phyloP scores from a whole-genome alignment of 2,113 vertebrate genomes.

The Agelaius phoeniceus region DNA sequence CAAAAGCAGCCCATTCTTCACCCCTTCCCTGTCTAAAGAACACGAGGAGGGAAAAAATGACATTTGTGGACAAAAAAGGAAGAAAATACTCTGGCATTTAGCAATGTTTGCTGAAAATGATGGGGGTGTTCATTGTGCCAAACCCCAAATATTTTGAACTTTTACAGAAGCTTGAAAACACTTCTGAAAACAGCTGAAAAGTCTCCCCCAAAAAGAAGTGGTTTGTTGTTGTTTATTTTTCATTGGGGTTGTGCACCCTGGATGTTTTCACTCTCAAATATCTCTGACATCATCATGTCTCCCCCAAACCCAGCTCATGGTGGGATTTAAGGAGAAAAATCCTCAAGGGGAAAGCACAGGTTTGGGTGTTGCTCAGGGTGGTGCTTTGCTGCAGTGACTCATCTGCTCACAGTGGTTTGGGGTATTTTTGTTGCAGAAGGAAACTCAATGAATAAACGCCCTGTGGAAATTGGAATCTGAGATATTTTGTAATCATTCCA shows the following conservation, averaged over 20 bases:
- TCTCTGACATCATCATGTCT: neutral
- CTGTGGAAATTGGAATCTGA: neutral
- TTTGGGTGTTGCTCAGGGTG: neutral
- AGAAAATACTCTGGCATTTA: neutral
- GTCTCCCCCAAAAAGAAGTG: neutral
- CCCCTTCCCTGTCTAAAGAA: neutral
- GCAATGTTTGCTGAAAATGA: neutral
- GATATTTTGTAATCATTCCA: neutral
- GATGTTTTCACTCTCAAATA: neutral
- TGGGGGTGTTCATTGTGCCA: neutral
- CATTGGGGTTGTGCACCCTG: neutral
- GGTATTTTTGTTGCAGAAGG: neutral
- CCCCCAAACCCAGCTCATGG: neutral
- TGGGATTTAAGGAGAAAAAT: neutral
- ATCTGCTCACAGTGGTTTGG: neutral
- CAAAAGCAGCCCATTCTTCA: neutral
- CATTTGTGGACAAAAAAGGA: neutral
- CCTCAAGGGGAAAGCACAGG: neutral
- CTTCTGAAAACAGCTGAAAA: neutral
- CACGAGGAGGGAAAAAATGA: neutral
- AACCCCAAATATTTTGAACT: slow-evolving; percentile 19
- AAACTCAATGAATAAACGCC: neutral
- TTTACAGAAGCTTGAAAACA: neutral
- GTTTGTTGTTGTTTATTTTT: neutral
- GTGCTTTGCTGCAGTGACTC: neutral